Evolutionary conservation across 2,797 vertebrate genomes (phyloP), one percentile per base, ranked within the genome.

Genomic region (Xiphorhynchus erythropygius): DNA sequence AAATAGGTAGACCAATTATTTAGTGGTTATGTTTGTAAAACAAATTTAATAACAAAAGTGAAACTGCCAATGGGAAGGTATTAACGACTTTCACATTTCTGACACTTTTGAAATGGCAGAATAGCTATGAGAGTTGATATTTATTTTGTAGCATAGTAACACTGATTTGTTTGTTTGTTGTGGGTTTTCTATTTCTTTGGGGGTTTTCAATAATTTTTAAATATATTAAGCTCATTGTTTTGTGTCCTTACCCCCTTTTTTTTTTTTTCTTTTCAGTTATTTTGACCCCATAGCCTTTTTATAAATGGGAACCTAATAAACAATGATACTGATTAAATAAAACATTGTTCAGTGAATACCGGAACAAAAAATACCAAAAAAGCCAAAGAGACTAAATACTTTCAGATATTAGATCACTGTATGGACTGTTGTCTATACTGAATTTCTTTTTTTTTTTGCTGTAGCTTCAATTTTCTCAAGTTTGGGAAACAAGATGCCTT

Each of bases 171-270:
- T 69, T 73, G 44, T 22, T 44, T 73, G 4, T 44, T 73, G 6
- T 19, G 24, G 8, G 2, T 35, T 63, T 64, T 14, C 16, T 57
- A 18, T 37, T 71, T 30, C 9, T 30, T 63, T 49, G 6, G 11
- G 2, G 3, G 18, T 41, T 56, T 68, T 33, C 18, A 30, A 21
- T 18, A 9, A 6, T 50, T 27, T 39, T 23, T 5, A 21, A 13
- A 23, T 52, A 5, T 39, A 37, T 55, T 42, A 85, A 79, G 10
- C 3, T 79, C 1, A n/a, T 17, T 79, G 13, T 13, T 57, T 37
- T 64, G 4, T 79, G 18, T 35, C 17, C 21, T 37, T 84, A 32
- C 7, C 9, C 1, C 11, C 1, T 0, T 13, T 18, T 22, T 32
- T 16, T 64, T 39, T 64, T 30, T 11, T 24, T 19, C 1, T 46